Percentiles rank a stretch among this genome's conserved stretches.
Evolutionary conservation across 2,888 invertebrate species (phyloP).

Genomic region (Phytoseiulus persimilis): DNA sequence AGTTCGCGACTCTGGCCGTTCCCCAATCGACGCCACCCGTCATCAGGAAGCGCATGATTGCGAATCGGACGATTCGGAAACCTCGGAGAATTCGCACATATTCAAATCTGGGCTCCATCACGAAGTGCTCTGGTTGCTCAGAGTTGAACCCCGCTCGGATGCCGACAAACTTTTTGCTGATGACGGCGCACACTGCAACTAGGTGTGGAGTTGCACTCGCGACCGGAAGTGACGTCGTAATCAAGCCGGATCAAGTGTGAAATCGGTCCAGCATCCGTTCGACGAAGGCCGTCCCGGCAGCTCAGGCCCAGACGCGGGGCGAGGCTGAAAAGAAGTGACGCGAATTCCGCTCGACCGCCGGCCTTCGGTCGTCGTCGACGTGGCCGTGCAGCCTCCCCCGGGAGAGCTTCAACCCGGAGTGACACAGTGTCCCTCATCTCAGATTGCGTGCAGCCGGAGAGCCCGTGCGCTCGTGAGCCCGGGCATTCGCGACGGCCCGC

Average conservation of each 20-base stretch:
- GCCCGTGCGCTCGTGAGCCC: not conserved
- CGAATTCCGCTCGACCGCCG: not conserved
- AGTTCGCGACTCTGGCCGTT: too few relatives aligned
- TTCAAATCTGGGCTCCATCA: too few relatives aligned
- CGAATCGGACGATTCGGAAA: too few relatives aligned
- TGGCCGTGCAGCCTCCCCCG: not conserved
- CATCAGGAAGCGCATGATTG: too few relatives aligned
- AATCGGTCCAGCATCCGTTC: not conserved
- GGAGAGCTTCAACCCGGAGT: not conserved
- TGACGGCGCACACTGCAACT: not conserved
- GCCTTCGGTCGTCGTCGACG: not conserved
- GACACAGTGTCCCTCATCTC: not conserved
- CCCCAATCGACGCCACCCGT: too few relatives aligned
- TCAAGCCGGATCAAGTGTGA: not conserved
- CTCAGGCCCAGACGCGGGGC: not conserved
- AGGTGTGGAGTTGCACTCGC: not conserved
- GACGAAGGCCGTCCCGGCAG: not conserved
- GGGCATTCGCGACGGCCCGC: not conserved
- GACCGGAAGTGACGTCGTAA: not conserved
- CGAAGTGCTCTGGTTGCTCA: too few relatives aligned
- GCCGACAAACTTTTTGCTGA: not conserved
- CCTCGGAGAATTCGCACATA: too few relatives aligned
- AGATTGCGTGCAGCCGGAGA: not conserved
- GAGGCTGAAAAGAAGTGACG: not conserved
- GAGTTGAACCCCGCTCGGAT: not conserved